phyloP scores from a whole-genome alignment of 2,797 vertebrate species.

The Semaprochilodus insignis region DNA sequence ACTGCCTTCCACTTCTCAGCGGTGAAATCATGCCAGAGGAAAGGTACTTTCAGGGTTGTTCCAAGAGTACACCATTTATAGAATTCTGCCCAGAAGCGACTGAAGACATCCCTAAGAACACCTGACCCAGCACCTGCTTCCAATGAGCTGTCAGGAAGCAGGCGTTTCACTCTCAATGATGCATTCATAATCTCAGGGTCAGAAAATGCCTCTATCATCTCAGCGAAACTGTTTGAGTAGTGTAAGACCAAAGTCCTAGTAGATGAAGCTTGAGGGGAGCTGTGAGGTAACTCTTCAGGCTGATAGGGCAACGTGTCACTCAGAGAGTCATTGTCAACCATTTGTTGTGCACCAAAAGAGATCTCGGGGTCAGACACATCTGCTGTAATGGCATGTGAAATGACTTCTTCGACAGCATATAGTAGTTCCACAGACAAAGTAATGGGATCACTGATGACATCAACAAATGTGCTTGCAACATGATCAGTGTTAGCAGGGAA shows the following conservation, averaged over 20 bases:
- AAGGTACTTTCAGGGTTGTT: conserved; percentile 3
- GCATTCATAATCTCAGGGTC: no score
- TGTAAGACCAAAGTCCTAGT: no score
- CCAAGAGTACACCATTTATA: not conserved
- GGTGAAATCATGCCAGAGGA: conserved; percentile 5
- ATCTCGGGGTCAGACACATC: conserved; percentile 34
- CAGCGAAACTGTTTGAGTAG: no score
- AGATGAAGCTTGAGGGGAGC: not conserved
- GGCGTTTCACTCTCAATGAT: no score
- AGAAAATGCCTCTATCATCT: no score
- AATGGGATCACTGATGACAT: conserved; percentile 2
- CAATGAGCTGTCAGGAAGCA: no score
- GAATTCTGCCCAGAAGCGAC: not conserved
- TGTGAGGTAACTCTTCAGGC: conserved; percentile 14
- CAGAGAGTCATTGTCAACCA: conserved; percentile 28
- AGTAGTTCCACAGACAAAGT: no score
- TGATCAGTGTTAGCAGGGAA: not conserved
- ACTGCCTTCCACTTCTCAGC: no score
- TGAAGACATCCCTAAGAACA: no score
- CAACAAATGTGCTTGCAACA: not conserved
- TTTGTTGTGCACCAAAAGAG: conserved; percentile 42
- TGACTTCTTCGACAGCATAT: not conserved
- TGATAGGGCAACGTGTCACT: conserved; percentile 45
- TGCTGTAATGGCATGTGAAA: not conserved
- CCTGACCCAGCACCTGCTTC: no score